Percentiles rank a stretch among this genome's conserved stretches.
Evolutionary conservation across 2,797 vertebrate species (phyloP).

Genomic region (Taeniopygia guttata): DNA sequence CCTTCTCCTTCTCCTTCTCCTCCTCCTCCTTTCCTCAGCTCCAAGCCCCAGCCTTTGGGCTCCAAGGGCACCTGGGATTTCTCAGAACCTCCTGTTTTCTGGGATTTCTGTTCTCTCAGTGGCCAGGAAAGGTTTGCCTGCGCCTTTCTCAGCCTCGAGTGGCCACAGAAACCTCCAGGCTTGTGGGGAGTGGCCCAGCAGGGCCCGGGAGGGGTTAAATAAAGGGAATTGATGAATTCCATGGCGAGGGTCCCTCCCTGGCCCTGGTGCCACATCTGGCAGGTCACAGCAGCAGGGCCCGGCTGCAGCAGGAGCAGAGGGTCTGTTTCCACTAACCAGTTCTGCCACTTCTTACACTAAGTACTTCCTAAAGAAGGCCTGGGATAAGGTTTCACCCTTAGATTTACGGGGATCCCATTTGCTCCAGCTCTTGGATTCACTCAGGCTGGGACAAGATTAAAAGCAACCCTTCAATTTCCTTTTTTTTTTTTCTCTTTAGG

Average conservation of each 20-base stretch:
- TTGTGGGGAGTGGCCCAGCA: background rate
- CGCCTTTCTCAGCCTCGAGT: background rate
- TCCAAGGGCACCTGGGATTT: fast-evolving
- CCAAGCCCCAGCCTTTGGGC: background rate
- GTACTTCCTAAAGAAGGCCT: constrained; percentile 58
- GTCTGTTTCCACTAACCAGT: constrained; percentile 64
- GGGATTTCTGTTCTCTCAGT: background rate
- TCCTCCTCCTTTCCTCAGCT: fast-evolving
- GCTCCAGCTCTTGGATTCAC: constrained; percentile 44
- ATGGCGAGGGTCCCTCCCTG: background rate
- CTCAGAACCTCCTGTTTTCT: fast-evolving
- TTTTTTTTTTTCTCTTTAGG: constrained; percentile 24
- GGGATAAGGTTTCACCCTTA: constrained; percentile 58
- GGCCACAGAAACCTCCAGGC: background rate
- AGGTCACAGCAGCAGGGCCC: constrained; percentile 51
- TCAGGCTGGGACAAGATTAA: constrained; percentile 44
- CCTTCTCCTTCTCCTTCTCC: background rate
- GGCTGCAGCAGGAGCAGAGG: constrained; percentile 39
- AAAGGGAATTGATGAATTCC: constrained; percentile 56
- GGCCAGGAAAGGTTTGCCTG: background rate
- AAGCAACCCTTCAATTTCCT: constrained; percentile 38
- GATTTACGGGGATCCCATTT: constrained; percentile 55
- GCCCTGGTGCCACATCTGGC: constrained; percentile 55
- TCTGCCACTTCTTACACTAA: constrained; percentile 67
- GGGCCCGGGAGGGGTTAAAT: constrained; percentile 35